Evolutionary conservation across 1,140 invertebrate genomes (phyloP).

Genomic region (Calephelis virginiensis): DNA sequence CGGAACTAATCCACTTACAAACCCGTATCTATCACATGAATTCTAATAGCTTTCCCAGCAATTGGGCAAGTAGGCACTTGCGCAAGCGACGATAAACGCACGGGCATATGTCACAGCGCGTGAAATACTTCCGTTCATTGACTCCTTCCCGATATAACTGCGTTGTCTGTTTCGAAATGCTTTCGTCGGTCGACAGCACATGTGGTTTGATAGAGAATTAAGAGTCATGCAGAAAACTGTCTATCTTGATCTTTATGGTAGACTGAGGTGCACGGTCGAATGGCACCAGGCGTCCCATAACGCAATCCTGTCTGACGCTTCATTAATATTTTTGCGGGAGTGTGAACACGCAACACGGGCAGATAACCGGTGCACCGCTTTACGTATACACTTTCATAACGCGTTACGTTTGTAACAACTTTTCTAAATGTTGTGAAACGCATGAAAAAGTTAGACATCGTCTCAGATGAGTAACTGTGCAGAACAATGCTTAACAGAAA

Average conservation of each 20-base stretch:
- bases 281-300: background rate
- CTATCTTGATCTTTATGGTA: constrained; percentile 34
- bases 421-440: constrained; percentile 68
- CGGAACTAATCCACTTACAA: background rate
- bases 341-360: constrained; percentile 45
- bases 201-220: constrained; percentile 29
- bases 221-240: constrained; percentile 35
- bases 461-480: constrained; percentile 59
- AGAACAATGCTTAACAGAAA: constrained; percentile 41
- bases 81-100: constrained; percentile 68
- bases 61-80: constrained; percentile 67
- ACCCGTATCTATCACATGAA: constrained; percentile 11
- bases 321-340: constrained; percentile 41
- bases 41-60: constrained; percentile 29
- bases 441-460: constrained; percentile 51
- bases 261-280: background rate
- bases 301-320: constrained; percentile 9
- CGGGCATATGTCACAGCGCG: constrained; percentile 66
- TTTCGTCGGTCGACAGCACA: constrained; percentile 49
- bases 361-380: constrained; percentile 53
- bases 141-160: constrained; percentile 73
- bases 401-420: constrained; percentile 64
- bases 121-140: constrained; percentile 78
- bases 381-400: constrained; percentile 74
- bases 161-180: constrained; percentile 62